Base-by-base conservation (phyloP, 2,797 vertebrate species). In the Chelon auratus region DNA sequence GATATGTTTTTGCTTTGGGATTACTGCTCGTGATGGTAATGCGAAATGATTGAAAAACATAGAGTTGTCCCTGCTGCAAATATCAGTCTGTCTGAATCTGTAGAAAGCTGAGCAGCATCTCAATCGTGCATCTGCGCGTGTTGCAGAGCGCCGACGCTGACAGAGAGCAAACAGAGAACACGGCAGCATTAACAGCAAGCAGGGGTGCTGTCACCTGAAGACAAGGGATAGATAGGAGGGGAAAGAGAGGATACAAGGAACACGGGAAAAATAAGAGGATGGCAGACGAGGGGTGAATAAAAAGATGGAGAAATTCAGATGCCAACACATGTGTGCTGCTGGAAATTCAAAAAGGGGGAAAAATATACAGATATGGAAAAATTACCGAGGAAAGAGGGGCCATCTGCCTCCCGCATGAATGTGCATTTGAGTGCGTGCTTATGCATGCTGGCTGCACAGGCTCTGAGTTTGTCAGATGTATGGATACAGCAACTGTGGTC, bases 331-430 rank as follows among this genome's bases (percentile, higher is more conserved):
- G 11, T 13, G 52, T 72, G 30, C 3, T 42, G 43, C 39, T 58
- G 55, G 51, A 18, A 53, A 62, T 2, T 36, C 9, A 0, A 68
- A 24, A 70, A 26, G 65, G 9, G 33, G 3, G 30, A 14, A 15
- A 45, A 72, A 76, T 68, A 58, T 64, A 42, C 3, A 42, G 52
- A 79, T 54, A 62, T 57, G 40, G 47, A 62, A 62, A 74, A 68
- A 81, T 55, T 62, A 43, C 33, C 33, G 36, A 56, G 66, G 24
- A 51, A 42, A 61, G 17, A n/a, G 43, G n/a, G 59, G 76, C 91
- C 89, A 92, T 92, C 88, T 93, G 90, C 50, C 75, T 65, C 76
- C 74, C 77, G 76, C 47, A 43, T 33, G 56, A 36, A 65, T 37
- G 54, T 47, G 64, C 62, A 56, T 55, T 14, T 61, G 52, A 36